Percentiles rank a stretch among this genome's conserved stretches.
Conservation (phyloP, 1,140 invertebrate species). For the Apocrypta bakeri region DNA sequence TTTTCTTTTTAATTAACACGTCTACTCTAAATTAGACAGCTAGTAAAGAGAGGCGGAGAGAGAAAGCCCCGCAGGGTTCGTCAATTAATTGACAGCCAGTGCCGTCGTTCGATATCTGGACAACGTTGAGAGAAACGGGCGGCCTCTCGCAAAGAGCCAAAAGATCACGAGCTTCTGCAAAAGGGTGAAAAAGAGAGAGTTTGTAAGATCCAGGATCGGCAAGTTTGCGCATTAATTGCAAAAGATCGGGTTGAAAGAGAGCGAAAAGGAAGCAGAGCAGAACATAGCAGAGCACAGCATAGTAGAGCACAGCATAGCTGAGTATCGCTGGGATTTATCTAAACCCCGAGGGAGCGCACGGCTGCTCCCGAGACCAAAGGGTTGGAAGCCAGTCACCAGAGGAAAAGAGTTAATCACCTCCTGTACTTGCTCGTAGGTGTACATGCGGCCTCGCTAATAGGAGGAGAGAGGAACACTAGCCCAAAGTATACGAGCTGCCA, state of each 20-base stretch:
- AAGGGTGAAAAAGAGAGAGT: background rate
- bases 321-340: conserved; percentile 59
- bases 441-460: conserved; percentile 49
- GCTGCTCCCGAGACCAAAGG: conserved; percentile 40
- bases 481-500: conserved; percentile 14
- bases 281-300: no score
- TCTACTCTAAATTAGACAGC: conserved; percentile 2
- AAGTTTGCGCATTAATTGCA: conserved; percentile 63
- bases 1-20: no score
- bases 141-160: conserved; percentile 11
- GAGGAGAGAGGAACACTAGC: background rate
- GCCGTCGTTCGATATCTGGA: background rate
- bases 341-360: conserved; percentile 56
- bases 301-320: no score
- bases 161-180: background rate
- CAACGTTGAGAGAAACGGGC: conserved; percentile 16
- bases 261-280: conserved; percentile 52
- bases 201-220: conserved; percentile 27
- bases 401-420: conserved; percentile 60
- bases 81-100: background rate
- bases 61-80: background rate
- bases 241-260: conserved; percentile 56
- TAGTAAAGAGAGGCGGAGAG: no score
- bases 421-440: conserved; percentile 54
- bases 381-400: conserved; percentile 34